Evolutionary conservation across 2,113 vertebrate species (phyloP).

Genomic region (Hydrochoerus hydrochaeris): DNA sequence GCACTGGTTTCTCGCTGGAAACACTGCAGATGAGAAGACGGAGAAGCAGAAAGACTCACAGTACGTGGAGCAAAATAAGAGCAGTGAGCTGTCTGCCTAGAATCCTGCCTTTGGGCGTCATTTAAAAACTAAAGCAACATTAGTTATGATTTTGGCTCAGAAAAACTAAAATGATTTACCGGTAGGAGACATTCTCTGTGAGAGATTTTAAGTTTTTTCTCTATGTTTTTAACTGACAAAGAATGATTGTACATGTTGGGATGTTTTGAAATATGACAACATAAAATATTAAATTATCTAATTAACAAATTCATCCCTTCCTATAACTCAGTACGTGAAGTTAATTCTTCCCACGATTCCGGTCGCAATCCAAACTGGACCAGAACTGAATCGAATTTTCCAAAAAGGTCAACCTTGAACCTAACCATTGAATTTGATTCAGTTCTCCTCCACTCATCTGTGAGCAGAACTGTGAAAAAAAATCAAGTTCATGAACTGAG

Average conservation of each 20-base stretch:
- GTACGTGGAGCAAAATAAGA: neutral
- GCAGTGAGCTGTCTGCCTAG: neutral
- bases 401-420: neutral
- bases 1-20: neutral
- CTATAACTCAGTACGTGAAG: neutral
- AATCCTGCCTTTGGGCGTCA: neutral
- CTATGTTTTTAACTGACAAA: neutral
- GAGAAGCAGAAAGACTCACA: neutral
- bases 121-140: neutral
- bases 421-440: neutral
- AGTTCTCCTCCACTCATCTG: neutral
- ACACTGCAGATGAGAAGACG: neutral
- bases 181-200: neutral
- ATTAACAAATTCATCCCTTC: neutral
- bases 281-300: too few relatives aligned
- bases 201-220: neutral
- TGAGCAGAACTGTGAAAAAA: neutral
- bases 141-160: neutral
- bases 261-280: neutral
- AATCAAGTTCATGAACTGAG: neutral
- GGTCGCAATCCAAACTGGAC: neutral
- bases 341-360: neutral
- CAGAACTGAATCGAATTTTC: neutral
- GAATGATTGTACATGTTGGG: neutral
- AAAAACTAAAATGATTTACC: neutral